Percentiles rank a stretch among this genome's conserved stretches.
phyloP scores from a whole-genome alignment of 2,113 vertebrate species.

The Cyphotilapia sp. region DNA sequence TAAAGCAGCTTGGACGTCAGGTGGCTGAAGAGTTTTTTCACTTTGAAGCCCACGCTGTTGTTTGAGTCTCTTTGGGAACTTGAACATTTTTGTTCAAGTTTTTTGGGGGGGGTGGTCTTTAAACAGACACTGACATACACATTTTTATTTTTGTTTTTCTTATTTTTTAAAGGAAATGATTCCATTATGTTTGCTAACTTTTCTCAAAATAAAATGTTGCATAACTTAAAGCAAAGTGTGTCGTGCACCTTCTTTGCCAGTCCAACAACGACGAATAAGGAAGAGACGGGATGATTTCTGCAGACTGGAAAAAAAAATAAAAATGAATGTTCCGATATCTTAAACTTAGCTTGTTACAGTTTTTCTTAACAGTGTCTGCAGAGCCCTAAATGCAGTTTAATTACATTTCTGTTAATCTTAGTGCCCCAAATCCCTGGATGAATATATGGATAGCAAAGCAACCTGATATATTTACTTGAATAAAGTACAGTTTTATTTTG shows the following conservation, averaged over 20 bases:
- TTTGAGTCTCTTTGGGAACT: not conserved
- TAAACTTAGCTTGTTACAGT: not conserved
- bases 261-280: not conserved
- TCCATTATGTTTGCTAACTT: not conserved
- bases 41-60: conserved; percentile 14
- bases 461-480: not conserved
- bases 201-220: conserved; percentile 18
- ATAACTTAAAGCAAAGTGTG: not conserved
- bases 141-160: not conserved
- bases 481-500: not conserved
- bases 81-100: not conserved
- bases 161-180: not conserved
- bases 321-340: not conserved
- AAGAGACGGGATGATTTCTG: not conserved
- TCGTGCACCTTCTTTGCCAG: not conserved
- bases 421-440: not conserved
- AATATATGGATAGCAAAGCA: not conserved
- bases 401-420: not conserved
- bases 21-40: not conserved
- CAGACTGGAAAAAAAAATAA: not conserved
- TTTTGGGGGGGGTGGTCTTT: not conserved
- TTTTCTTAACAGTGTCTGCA: not conserved
- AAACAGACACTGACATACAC: conserved; percentile 2
- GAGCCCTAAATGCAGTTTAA: not conserved
- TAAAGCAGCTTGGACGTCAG: conserved; percentile 19